Evolutionary conservation across 2,888 invertebrate species (phyloP), one percentile per base, ranked within the genome.

Genomic region (Polydesmus complanatus): DNA sequence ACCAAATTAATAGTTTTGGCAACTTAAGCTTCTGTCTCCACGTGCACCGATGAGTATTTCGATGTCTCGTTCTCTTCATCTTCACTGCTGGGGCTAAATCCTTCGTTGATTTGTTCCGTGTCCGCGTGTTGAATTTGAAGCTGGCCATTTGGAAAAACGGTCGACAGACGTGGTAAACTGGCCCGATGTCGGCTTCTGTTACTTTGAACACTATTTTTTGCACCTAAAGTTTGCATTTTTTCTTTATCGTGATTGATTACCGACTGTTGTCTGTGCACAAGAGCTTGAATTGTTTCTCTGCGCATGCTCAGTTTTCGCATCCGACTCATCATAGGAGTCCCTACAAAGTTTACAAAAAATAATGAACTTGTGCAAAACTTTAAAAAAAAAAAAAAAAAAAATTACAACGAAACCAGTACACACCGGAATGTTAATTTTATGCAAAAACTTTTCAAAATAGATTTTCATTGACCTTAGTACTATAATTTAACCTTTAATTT

Each of bases 271-370:
- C 62, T 61, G 14, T 50, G 65, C 75, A 90, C 91, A 66, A 92
- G 78, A 1, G 91, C 92, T 70, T 89, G 86, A 53, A 79, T 82
- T 0, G 91, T 89, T 73, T 91, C 91, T 67, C 86, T 80, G 64
- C 89, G 79, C 78, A 89, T 83, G 2, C 90, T 89, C 77, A 91
- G 81, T 69, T 89, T 84, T 53, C 90, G 80, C 63, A 70, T 68
- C 26, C 69, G 68, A 60, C 88, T 88, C 25, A 92, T 75, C 56
- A 90, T 87, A 66, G 86, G 85, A 25, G 70, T 70, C 48, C 65
- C 70, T 67, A 56, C 21, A 27, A n/a, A n/a, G n/a, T n/a, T n/a
- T n/a, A n/a, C n/a, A n/a, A n/a, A n/a, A n/a, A n/a, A n/a, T n/a
- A n/a, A n/a, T n/a, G n/a, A n/a, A n/a, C n/a, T n/a, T n/a, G n/a